phyloP scores from a whole-genome alignment of 2,113 vertebrate genomes.

The Capreolus pygargus region DNA sequence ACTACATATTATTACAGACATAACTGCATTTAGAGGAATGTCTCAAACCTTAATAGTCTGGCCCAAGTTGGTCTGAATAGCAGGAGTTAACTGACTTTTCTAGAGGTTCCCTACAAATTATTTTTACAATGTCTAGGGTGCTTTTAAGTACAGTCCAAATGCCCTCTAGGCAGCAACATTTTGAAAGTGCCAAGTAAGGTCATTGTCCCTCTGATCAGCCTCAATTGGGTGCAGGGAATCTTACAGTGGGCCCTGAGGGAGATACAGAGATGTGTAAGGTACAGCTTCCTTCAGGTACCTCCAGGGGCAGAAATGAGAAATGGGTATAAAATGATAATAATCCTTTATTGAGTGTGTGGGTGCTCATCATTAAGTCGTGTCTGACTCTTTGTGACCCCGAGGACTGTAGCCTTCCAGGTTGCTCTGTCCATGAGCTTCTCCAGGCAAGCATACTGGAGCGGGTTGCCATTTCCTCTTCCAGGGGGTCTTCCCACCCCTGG shows the following conservation, averaged over 20 bases:
- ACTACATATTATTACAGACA: not conserved
- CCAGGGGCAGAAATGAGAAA: not conserved
- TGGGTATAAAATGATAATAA: not conserved
- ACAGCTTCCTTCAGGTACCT: not conserved
- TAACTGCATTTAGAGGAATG: not conserved
- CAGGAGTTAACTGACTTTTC: not conserved
- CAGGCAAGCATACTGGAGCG: not conserved
- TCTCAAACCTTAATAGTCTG: not conserved
- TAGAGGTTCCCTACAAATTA: not conserved
- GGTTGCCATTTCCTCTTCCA: not conserved
- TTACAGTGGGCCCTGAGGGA: not conserved
- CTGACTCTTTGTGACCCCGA: not conserved
- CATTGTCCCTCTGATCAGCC: not conserved
- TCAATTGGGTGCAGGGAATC: rapidly evolving
- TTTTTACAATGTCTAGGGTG: not conserved
- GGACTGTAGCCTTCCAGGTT: not conserved
- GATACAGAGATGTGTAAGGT: not conserved
- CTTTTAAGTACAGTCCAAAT: not conserved
- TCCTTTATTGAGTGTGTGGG: not conserved
- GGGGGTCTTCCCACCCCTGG: not conserved
- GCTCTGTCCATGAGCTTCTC: not conserved
- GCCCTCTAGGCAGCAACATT: not conserved
- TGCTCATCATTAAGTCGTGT: not conserved
- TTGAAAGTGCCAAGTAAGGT: not conserved
- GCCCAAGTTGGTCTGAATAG: not conserved